Percentiles rank a stretch among this genome's conserved stretches.
phyloP scores from a whole-genome alignment of 1,140 invertebrate genomes.

The Gonioctena quinquepunctata region DNA sequence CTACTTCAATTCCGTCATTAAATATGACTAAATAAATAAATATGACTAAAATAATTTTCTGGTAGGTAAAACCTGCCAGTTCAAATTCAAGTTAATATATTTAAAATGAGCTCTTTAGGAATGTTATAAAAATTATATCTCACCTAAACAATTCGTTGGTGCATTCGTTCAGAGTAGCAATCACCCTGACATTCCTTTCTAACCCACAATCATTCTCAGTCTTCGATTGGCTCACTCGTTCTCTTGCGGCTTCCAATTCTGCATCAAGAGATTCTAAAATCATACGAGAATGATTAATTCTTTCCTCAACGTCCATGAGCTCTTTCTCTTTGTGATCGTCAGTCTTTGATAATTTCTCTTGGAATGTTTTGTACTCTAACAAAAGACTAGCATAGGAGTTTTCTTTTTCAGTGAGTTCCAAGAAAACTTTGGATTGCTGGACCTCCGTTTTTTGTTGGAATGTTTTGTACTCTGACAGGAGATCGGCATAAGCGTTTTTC shows the following conservation, averaged over 20 bases:
- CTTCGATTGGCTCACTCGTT: background rate
- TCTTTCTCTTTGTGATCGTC: slow-evolving; percentile 7
- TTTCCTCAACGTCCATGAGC: slow-evolving; percentile 5
- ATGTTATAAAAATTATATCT: no score
- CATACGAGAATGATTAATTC: background rate
- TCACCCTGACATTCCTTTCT: background rate
- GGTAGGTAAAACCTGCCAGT: no score
- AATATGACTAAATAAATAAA: no score
- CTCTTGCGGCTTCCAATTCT: background rate
- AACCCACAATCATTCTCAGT: background rate
- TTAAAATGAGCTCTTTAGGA: no score
- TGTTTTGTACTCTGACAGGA: background rate
- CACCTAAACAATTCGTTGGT: slow-evolving; percentile 15
- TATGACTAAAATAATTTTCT: no score
- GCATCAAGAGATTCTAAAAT: slow-evolving; percentile 8
- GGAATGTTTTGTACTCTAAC: background rate
- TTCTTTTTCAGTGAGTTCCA: slow-evolving; percentile 12
- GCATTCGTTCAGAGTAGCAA: background rate
- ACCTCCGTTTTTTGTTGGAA: background rate
- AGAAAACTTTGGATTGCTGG: slow-evolving; percentile 1
- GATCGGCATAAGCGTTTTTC: background rate
- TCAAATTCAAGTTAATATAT: no score
- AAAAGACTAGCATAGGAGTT: background rate
- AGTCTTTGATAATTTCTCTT: background rate
- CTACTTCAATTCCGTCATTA: no score